Base-by-base conservation (phyloP, 2,797 vertebrate genomes). In the Jordanella pulchra region DNA sequence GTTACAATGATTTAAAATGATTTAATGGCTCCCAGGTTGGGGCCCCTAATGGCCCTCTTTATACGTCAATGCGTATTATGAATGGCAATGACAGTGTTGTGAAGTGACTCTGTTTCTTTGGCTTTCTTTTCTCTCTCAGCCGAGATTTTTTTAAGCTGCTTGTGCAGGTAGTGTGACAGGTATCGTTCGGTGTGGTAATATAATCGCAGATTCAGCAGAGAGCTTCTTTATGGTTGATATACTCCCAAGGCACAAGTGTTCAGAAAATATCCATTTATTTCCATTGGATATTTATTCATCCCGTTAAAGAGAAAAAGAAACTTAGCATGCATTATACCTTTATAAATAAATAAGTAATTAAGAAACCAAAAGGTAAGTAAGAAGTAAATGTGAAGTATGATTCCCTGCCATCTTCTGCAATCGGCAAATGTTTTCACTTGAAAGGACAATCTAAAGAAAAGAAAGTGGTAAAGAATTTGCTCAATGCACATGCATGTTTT, bases 21-120 rank as follows among this genome's bases (percentile, higher is more conserved):
- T 99, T 99, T 99, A 98, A 99, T 99, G 96, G 97, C 96, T 98
- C 96, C 97, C 97, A 98, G 96, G 97, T 97, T 97, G 96, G 96
- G 92, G 95, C 95, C 97, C 96, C 96, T 97, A 98, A 98, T 97
- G 96, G 96, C 95, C 95, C 96, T 96, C 96, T 97, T 98, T 97
- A 97, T 98, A 97, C 96, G 95, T 96, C 96, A 96, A 96, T 97
- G 96, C 95, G 95, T 98, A 98, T 98, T 97, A 97, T 97, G 97
- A 96, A 97, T 96, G 95, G 95, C 97, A 97, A 97, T 97, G 96
- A 96, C 95, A 95, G 95, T 97, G 96, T 98, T 98, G 95, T 98
- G 96, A 97, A 97, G 96, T 96, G 95, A 95, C 92, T 96, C 95
- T 96, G 96, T 95, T 96, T 91, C 90, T 87, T 84, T 76, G 82